These are phyloP conservation scores for Aleiodes sp. DNA, from an alignment of 1,140 invertebrate species.

Conservation along the genomic window DNA sequence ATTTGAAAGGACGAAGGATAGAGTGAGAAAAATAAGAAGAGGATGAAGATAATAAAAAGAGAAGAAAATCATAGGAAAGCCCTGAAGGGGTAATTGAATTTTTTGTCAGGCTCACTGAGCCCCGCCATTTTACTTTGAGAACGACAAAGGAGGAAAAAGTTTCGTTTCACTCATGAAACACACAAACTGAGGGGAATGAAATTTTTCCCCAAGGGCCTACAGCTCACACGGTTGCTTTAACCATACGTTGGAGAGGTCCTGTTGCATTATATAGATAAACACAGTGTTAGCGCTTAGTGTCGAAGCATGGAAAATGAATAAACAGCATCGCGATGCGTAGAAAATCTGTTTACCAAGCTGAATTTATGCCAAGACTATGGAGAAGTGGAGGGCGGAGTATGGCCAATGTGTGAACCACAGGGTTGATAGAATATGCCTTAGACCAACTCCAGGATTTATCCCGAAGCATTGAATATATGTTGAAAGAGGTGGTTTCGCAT, in stretches of 20 bases:
- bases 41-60: too few species aligned
- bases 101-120: neutral
- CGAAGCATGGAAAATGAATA: too few species aligned
- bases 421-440: slow-evolving; percentile 50
- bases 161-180: neutral
- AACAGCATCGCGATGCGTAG: neutral
- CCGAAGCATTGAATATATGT: slow-evolving; percentile 3
- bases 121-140: neutral
- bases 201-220: neutral
- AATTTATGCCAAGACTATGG: slow-evolving; percentile 37
- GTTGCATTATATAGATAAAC: too few species aligned
- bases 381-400: neutral
- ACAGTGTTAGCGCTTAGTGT: too few species aligned
- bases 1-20: neutral
- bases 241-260: neutral
- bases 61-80: too few species aligned
- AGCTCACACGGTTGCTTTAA: neutral
- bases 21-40: too few species aligned
- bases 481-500: neutral
- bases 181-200: neutral
- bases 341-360: slow-evolving; percentile 44
- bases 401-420: slow-evolving; percentile 42
- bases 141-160: neutral
- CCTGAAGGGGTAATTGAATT: neutral
- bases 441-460: slow-evolving; percentile 34